Evolutionary conservation across 1,140 invertebrate species (phyloP).

Genomic region (Micrasema minimum): DNA sequence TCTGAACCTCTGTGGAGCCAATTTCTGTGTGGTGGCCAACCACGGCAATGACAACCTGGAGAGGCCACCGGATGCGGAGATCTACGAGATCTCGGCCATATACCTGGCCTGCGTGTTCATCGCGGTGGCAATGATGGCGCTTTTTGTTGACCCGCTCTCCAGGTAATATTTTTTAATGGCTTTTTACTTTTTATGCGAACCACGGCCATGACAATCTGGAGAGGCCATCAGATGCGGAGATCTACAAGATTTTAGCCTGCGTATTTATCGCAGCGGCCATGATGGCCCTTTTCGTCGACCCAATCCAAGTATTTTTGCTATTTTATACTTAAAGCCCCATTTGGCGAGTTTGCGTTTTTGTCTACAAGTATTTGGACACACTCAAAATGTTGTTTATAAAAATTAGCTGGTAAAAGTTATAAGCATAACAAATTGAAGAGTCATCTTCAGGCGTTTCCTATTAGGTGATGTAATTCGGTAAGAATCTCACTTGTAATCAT

Average conservation of each 20-base stretch:
- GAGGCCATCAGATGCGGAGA: constrained; percentile 82
- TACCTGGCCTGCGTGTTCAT: constrained; percentile 88
- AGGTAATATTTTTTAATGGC: constrained; percentile 67
- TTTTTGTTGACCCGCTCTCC: constrained; percentile 90
- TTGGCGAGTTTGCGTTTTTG: too few species aligned
- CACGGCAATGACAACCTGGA: constrained; percentile 77
- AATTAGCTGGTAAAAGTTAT: too few species aligned
- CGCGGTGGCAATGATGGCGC: constrained; percentile 85
- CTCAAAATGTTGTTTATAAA: too few species aligned
- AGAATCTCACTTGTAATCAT: too few species aligned
- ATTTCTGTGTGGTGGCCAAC: constrained; percentile 79
- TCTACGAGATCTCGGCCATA: constrained; percentile 88
- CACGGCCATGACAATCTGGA: constrained; percentile 77
- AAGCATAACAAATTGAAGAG: too few species aligned
- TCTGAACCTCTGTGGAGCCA: constrained; percentile 79
- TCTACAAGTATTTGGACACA: too few species aligned
- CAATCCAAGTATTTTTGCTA: too few species aligned
- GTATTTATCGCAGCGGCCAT: constrained; percentile 88
- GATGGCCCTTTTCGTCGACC: constrained; percentile 89
- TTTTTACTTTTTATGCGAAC: constrained; percentile 56
- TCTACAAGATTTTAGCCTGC: constrained; percentile 87
- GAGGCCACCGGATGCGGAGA: constrained; percentile 82
- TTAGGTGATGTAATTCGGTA: too few species aligned
- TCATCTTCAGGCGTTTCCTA: too few species aligned
- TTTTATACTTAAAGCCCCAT: too few species aligned